Percentiles rank a stretch among this genome's conserved stretches.
Evolutionary conservation across 92 coral and sea anemone genomes (phyloP).

Genomic region (Zoanthus sansibaricus): DNA sequence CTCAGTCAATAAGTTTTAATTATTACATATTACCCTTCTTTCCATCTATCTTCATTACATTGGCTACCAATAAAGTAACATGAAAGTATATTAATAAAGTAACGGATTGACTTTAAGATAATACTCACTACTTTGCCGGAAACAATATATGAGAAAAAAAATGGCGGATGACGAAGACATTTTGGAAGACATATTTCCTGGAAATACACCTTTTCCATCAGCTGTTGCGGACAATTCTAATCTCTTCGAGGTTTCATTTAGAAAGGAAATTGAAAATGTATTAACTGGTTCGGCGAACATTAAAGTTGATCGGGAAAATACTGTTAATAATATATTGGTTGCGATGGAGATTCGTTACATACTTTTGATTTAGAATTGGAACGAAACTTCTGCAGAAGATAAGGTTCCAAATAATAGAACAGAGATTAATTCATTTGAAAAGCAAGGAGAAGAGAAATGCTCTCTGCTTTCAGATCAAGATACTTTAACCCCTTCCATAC

Average conservation of each 20-base stretch:
- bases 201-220: constrained; percentile 34
- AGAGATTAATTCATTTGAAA: background rate
- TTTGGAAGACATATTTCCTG: constrained; percentile 3
- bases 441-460: background rate
- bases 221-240: constrained; percentile 2
- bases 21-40: no score
- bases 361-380: background rate
- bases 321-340: background rate
- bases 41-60: no score
- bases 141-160: no score
- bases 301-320: background rate
- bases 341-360: constrained; percentile 15
- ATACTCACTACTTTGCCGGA: no score
- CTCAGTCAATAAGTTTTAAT: no score
- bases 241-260: constrained; percentile 28
- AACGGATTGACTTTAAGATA: no score
- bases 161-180: constrained; percentile 30
- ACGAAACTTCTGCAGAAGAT: background rate
- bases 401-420: background rate
- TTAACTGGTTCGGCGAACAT: background rate
- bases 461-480: background rate
- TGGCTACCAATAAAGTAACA: no score
- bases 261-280: background rate
- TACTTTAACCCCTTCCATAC: background rate
- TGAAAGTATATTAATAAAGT: no score